Evolutionary conservation across 2,888 invertebrate genomes (phyloP), one percentile per base, ranked within the genome.

Genomic region (Deroplatys truncata): DNA sequence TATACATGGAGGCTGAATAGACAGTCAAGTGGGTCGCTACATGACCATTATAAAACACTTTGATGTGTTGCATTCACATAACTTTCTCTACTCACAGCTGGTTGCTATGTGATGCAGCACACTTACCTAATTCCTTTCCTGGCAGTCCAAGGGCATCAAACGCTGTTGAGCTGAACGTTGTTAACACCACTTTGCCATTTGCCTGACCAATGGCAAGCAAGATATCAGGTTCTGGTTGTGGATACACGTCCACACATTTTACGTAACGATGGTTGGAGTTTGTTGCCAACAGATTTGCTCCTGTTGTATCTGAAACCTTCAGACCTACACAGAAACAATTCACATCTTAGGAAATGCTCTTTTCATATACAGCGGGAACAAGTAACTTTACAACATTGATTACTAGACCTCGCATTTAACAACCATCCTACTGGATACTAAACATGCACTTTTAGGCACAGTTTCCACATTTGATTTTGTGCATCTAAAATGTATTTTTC

Each of bases 161-260:
- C 82, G 95, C 95, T 0, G 95, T 95, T 87, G 97, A 96, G 84
- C 96, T 96, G 92, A 98, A 96, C 16, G 97, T 96, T 49, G 97
- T 96, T 10, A 99, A 94, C 0, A 96, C 95, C 83, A 99, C 96
- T 94, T 97, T 96, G n/a, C 99, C 98, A 94, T 97, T 98, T 0
- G 97, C 96, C 92, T 98, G 96, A 1, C 98, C 99, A 13, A 98
- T 95, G 0, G 98, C 98, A 83, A 99, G 93, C 85, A 98, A 94
- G 84, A 98, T 96, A 92, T 98, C 98, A 0, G 95, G 95, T 89
- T 96, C 96, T 72, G 96, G 95, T 89, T 96, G 95, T 35, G 98
- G 98, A 92, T 97, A 97, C 92, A 98, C 96, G 92, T 98, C 98
- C 72, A 98, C 95, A 93, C 98, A 98, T 92, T 98, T 97, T 15